Base-by-base conservation (phyloP, 2,797 vertebrate genomes). In the Characodon lateralis region DNA sequence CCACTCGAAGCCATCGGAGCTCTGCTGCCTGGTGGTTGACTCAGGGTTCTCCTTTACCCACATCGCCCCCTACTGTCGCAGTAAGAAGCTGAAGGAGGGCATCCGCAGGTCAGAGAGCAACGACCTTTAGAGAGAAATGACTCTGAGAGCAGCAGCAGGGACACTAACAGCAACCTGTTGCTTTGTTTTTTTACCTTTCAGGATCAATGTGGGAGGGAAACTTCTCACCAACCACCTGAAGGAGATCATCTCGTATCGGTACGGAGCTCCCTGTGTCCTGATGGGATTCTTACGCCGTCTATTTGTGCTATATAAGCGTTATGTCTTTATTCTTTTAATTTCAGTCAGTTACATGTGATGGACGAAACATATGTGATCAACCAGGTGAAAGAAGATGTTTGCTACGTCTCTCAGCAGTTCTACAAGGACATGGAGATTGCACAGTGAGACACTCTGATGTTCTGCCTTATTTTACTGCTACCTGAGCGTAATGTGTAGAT, bases 181-280 rank as follows among this genome's bases (percentile, higher is more conserved):
- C 1, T 83, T 75, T 69, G 9, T 87, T 66, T 89, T 46, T 1
- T 56, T 46, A 28, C 59, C 58, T 79, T 76, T 39, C 82, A 99
- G 98, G 95, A 94, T 99, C 87, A 99, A 99, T 31, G 98, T 99
- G 35, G 98, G 98, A 81, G 98, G 98, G 85, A 99, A 99, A 72
- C 95, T 99, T 41, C 94, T 99, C 93, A 98, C 98, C 68, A 99
- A 99, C 89, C 98, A 99, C 93, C 93, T 99, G 66, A 99, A 99
- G 93, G 98, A 99, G 93, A 99, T 98, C 8, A 99, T 99, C 87
- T 99, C 98, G 6, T 99, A 99, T 90, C 96, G 98, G 98, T 99
- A 24, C n/a, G 20, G 28, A 20, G 46, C n/a, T 51, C 14, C 26
- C 55, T 69, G 50, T n/a, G 31, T 55, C 26, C 46, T 51, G 24